Conservation (phyloP, 2,797 vertebrate species). For the Pseudocheirus occidentalis region DNA sequence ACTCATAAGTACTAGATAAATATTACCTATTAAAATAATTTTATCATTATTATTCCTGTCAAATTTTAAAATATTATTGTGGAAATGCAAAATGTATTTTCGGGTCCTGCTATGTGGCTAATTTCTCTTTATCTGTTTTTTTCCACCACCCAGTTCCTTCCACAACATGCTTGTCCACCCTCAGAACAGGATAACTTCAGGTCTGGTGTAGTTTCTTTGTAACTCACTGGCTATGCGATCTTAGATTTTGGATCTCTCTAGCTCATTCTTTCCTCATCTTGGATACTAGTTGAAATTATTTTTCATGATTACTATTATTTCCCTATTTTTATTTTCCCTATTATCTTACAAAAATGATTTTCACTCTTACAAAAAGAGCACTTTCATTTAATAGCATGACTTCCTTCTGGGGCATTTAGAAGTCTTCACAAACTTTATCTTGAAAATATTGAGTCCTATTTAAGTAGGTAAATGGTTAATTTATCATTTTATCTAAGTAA, state of each 20-base stretch:
- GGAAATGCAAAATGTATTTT: not conserved
- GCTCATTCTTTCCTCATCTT: not conserved
- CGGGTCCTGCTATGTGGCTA: not conserved
- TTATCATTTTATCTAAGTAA: not conserved
- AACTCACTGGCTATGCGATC: not conserved
- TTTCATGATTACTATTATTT: not conserved
- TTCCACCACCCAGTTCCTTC: not conserved
- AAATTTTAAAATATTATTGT: not conserved
- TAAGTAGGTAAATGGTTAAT: not conserved
- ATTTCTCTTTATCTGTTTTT: not conserved
- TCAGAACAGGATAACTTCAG: not conserved
- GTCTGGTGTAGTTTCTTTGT: not conserved
- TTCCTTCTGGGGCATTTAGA: not conserved
- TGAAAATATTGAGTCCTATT: not conserved
- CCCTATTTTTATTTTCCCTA: not conserved
- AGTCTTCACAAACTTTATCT: not conserved
- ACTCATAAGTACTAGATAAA: not conserved
- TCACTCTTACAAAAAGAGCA: not conserved
- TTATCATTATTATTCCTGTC: not conserved
- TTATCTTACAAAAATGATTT: not conserved
- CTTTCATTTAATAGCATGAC: not conserved
- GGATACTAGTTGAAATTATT: slow-evolving; percentile 3
- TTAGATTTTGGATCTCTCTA: not conserved
- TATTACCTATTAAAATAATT: not conserved
- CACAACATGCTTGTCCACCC: not conserved